Conservation (phyloP, 1,140 invertebrate genomes). For the Laupala kohalensis region DNA sequence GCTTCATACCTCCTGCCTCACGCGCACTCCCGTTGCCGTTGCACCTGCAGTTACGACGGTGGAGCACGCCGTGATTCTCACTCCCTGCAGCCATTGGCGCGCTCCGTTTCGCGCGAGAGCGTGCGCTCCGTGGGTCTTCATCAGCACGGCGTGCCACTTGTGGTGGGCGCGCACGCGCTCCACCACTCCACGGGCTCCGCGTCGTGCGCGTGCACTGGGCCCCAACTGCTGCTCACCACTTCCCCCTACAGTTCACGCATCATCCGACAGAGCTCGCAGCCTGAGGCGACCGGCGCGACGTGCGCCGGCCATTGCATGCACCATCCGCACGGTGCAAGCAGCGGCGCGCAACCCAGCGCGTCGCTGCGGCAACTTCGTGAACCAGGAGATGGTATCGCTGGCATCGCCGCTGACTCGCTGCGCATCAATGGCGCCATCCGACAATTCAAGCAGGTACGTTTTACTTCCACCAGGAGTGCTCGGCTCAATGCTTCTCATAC, state of each 20-base stretch:
- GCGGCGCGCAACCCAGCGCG: conserved; percentile 31
- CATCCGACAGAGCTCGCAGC: conserved; percentile 81
- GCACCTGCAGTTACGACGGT: conserved; percentile 19
- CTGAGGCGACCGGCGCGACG: conserved; percentile 40
- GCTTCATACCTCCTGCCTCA: conserved; percentile 25
- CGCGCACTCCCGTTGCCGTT: conserved; percentile 35
- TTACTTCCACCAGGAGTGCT: no score
- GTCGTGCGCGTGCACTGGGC: conserved; percentile 27
- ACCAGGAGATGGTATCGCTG: conserved; percentile 76
- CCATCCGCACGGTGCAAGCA: conserved; percentile 41
- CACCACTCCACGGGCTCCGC: not conserved
- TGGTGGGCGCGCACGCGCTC: conserved; percentile 22
- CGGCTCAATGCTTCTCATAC: not conserved
- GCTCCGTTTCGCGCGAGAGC: conserved; percentile 54
- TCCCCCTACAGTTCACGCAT: conserved; percentile 53
- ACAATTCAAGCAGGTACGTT: conserved; percentile 88
- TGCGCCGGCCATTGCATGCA: conserved; percentile 26
- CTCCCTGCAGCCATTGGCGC: conserved; percentile 49
- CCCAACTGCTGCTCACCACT: conserved; percentile 53
- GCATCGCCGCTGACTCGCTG: conserved; percentile 92
- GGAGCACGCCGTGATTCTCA: conserved; percentile 60
- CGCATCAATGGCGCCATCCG: conserved; percentile 92
- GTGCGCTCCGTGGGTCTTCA: conserved; percentile 36
- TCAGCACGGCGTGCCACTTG: conserved; percentile 45
- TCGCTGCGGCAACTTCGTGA: conserved; percentile 72